Evolutionary conservation across 35 echinoderm and acorn worm species (phyloP).

Genomic region (Apostichopus californicus): DNA sequence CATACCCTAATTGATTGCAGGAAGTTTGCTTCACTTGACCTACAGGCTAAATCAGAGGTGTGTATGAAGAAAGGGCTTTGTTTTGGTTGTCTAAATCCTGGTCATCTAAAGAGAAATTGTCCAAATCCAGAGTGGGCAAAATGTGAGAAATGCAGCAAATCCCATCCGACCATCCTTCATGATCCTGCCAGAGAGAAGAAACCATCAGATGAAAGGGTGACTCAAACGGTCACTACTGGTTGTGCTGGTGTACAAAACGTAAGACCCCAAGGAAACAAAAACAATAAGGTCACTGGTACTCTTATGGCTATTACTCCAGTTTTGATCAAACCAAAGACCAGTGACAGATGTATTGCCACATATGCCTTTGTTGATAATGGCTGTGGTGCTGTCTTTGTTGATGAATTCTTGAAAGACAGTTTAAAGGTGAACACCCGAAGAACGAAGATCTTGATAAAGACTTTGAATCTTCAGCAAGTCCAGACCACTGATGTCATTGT

Average conservation of each 20-base stretch:
- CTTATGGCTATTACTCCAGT: conserved; percentile 42
- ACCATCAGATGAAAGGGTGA: background rate
- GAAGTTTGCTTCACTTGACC: conserved; percentile 1
- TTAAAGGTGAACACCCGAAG: background rate
- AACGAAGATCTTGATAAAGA: conserved; percentile 34
- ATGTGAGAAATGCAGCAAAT: conserved; percentile 6
- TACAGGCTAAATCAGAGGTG: conserved; percentile 15
- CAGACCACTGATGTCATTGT: background rate
- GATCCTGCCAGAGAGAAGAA: background rate
- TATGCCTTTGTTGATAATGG: conserved; percentile 66
- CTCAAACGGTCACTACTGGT: background rate
- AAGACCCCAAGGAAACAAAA: background rate
- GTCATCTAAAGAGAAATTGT: conserved; percentile 11
- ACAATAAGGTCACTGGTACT: background rate
- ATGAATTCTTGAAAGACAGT: background rate
- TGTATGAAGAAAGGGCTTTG: conserved; percentile 41
- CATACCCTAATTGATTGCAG: conserved; percentile 8
- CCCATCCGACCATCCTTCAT: conserved; percentile 18
- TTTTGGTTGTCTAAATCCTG: conserved; percentile 32
- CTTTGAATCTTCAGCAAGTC: conserved; percentile 31
- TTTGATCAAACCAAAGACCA: background rate
- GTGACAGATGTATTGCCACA: conserved; percentile 8
- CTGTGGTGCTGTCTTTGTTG: conserved; percentile 15
- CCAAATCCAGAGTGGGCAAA: conserved; percentile 17
- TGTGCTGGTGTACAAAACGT: background rate